These are phyloP conservation scores for Propithecus deckenii DNA, from an alignment of 2,797 vertebrate species.

Conservation along the genomic window DNA sequence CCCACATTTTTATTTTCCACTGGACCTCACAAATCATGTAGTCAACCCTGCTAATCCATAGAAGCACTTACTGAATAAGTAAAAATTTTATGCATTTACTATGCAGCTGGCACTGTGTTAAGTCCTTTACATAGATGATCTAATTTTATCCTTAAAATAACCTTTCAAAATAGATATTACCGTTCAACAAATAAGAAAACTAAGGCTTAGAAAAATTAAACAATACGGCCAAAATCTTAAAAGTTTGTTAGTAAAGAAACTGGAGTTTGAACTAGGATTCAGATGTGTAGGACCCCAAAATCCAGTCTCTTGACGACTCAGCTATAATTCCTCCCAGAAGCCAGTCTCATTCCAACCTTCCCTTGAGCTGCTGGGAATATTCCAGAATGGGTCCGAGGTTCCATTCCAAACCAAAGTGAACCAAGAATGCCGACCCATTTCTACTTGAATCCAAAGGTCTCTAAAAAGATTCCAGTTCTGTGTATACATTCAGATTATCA, in stretches of 20 bases:
- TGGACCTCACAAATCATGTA: background rate
- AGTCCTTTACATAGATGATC: background rate
- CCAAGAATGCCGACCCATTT: background rate
- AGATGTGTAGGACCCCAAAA: background rate
- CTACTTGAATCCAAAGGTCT: background rate
- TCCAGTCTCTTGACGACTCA: background rate
- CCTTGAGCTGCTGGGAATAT: background rate
- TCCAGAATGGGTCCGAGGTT: background rate
- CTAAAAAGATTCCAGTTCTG: background rate
- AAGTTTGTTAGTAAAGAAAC: background rate
- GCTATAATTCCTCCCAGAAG: background rate
- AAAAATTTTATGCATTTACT: background rate
- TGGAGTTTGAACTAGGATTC: background rate
- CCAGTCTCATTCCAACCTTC: background rate
- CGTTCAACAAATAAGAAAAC: background rate
- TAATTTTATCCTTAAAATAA: background rate
- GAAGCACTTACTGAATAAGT: background rate
- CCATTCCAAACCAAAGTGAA: background rate
- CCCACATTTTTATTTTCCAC: background rate
- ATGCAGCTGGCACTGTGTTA: background rate
- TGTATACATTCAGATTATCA: background rate
- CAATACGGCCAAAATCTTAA: background rate
- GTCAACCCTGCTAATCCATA: background rate
- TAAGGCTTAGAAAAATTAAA: background rate
- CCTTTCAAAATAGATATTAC: background rate